phyloP scores from a whole-genome alignment of 2,888 invertebrate species.

The Acronicta alni region DNA sequence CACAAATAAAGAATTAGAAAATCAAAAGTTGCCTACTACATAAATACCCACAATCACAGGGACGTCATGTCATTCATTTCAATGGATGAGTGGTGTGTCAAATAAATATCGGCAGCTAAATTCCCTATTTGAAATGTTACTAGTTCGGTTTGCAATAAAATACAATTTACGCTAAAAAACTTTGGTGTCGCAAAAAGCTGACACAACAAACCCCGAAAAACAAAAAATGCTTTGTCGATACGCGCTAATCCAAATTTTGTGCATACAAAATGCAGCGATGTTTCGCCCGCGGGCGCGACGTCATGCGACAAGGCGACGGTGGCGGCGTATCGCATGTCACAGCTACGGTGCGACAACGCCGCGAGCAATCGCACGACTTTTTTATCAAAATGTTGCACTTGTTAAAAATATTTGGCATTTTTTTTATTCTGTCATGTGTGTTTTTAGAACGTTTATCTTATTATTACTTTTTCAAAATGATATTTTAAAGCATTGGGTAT shows the following conservation, averaged over 20 bases:
- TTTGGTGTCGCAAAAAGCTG: conserved; percentile 27
- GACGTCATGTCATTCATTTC: too few species aligned
- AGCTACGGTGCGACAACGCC: conserved; percentile 35
- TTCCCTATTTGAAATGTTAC: not conserved
- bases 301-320: conserved; percentile 46
- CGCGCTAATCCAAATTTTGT: conserved; percentile 52
- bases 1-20: too few species aligned
- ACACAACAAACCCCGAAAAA: conserved; percentile 25
- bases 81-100: too few species aligned
- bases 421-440: not conserved
- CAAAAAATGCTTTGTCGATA: conserved; percentile 40
- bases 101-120: not conserved
- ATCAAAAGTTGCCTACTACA: too few species aligned
- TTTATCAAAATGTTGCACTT: conserved; percentile 52
- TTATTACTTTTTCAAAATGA: too few species aligned
- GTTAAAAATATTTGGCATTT: conserved; percentile 17
- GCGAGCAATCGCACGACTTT: conserved; percentile 44
- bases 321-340: conserved; percentile 46
- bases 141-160: not conserved
- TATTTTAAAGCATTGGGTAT: too few species aligned
- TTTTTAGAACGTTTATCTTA: too few species aligned
- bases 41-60: too few species aligned
- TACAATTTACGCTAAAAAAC: not conserved
- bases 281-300: conserved; percentile 28
- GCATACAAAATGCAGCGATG: conserved; percentile 38